Conservation (phyloP, 2,888 invertebrate genomes). For the Erebia aethiops region DNA sequence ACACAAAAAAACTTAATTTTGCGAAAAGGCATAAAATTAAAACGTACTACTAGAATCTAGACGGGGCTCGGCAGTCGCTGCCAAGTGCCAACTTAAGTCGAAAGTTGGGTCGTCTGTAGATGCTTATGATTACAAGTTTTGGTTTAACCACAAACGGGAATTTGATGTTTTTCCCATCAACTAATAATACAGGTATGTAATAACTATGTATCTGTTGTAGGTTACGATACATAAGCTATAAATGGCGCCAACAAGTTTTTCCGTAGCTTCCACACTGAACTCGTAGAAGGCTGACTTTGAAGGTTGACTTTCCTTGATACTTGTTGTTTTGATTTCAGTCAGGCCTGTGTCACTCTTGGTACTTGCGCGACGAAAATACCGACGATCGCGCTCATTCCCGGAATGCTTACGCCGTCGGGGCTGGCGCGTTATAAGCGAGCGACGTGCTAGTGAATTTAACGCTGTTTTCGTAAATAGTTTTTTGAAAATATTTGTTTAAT, state of each 20-base stretch:
- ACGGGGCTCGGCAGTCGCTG: background rate
- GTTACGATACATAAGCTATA: conserved; percentile 22
- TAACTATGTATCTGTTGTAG: conserved; percentile 30
- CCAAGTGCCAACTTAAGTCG: background rate
- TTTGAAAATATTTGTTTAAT: no score
- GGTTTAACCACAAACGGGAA: background rate
- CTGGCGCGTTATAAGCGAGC: no score
- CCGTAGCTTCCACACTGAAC: conserved; percentile 29
- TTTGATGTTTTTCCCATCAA: conserved; percentile 5
- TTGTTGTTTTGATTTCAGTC: no score
- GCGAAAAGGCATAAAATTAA: no score
- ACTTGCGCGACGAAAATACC: no score
- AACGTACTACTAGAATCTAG: no score
- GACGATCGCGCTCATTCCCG: no score
- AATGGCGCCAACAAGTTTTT: conserved; percentile 31
- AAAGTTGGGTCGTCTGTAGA: background rate
- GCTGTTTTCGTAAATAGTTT: no score
- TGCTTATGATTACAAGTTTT: background rate
- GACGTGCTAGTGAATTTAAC: no score
- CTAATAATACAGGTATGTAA: background rate
- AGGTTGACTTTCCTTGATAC: conserved; percentile 26
- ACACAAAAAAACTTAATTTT: no score
- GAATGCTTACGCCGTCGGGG: no score
- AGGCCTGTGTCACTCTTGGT: no score
- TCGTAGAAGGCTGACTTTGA: conserved; percentile 26